These are phyloP conservation scores for Connochaetes taurinus DNA, from an alignment of 2,113 vertebrate species.

Conservation along the genomic window DNA sequence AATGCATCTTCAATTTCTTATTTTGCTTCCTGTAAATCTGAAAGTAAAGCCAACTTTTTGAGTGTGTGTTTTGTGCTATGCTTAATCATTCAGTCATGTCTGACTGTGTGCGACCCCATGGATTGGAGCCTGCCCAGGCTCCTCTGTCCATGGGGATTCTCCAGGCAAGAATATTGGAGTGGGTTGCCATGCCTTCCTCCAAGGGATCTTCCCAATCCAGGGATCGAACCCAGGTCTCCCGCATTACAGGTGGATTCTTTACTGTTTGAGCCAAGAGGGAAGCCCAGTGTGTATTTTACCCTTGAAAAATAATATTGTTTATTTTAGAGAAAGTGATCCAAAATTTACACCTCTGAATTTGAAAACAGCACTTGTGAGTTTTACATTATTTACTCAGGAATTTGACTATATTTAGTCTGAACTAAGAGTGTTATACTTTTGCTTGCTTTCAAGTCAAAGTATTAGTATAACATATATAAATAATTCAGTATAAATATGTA, in stretches of 20 bases:
- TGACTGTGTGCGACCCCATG: not conserved
- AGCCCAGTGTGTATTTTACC: slow-evolving; percentile 77
- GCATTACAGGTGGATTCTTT: not conserved
- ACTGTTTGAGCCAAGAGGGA: not conserved
- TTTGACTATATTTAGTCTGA: not conserved
- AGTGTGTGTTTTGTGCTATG: slow-evolving; percentile 75
- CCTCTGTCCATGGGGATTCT: not conserved
- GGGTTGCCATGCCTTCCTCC: not conserved
- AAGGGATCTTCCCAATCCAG: not conserved
- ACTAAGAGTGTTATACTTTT: not conserved
- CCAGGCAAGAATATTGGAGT: not conserved
- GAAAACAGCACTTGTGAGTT: not conserved
- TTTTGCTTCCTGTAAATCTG: slow-evolving; percentile 74
- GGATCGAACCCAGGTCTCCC: not conserved
- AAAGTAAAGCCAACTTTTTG: slow-evolving; percentile 82
- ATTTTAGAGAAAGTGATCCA: not conserved
- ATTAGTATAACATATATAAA: not conserved
- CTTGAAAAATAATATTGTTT: slow-evolving; percentile 58
- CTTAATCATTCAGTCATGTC: not conserved
- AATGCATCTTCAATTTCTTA: slow-evolving; percentile 44
- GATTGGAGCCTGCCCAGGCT: not conserved
- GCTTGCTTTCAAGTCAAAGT: slow-evolving; percentile 7
- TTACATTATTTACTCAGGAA: not conserved
- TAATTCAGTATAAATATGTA: not conserved
- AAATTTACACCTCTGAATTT: not conserved